phyloP scores from a whole-genome alignment of 64 coral and sea anemone genomes.

The Montipora foliosa region DNA sequence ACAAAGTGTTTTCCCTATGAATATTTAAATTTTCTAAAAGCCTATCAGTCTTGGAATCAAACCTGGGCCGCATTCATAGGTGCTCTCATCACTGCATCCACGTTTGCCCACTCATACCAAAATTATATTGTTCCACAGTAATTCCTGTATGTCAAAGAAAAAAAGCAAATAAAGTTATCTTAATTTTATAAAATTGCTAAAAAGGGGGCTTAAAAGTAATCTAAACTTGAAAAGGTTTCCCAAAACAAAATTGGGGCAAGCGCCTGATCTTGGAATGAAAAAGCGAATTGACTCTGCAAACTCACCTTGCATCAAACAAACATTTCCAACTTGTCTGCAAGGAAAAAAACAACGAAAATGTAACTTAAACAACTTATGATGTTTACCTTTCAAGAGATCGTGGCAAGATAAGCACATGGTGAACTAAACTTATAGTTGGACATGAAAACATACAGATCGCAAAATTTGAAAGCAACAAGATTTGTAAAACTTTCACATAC shows the following conservation, averaged over 20 bases:
- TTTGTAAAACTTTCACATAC: background rate
- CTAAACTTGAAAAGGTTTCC: no score
- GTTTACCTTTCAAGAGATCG: background rate
- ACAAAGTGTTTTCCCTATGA: no score
- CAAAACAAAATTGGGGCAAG: background rate
- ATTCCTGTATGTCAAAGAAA: no score
- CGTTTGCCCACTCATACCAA: no score
- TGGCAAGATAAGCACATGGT: background rate
- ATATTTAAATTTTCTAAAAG: no score
- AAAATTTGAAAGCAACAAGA: background rate
- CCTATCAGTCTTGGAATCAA: no score
- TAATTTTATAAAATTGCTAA: no score
- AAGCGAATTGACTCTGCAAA: slow-evolving; percentile 1
- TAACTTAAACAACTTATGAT: slow-evolving; percentile 1
- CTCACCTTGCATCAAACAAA: slow-evolving; percentile 1
- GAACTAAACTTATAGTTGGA: background rate
- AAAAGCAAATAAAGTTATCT: no score
- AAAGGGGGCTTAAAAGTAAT: no score
- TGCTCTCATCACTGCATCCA: no score
- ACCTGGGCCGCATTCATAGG: no score
- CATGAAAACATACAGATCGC: background rate
- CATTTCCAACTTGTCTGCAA: background rate
- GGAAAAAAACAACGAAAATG: background rate
- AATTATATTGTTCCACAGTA: no score
- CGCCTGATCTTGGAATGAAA: background rate